Percentiles rank a stretch among this genome's conserved stretches.
phyloP scores from a whole-genome alignment of 2,797 vertebrate species.

The Rhinophrynus dorsalis region DNA sequence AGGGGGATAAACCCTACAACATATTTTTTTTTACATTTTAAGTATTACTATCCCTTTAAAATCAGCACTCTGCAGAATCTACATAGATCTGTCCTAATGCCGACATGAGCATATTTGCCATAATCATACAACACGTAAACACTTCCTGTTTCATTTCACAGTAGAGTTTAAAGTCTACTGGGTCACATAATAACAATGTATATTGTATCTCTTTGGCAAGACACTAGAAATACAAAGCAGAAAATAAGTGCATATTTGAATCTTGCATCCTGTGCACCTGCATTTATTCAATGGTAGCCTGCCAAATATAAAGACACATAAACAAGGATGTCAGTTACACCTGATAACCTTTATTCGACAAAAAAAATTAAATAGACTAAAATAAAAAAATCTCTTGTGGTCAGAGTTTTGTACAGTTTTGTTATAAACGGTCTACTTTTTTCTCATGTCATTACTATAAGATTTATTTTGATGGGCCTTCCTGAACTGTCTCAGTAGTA shows the following conservation, averaged over 20 bases:
- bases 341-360: conserved; percentile 47
- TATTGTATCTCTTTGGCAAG: conserved; percentile 16
- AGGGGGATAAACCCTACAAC: too few species aligned
- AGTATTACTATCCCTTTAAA: too few species aligned
- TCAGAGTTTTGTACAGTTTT: background rate
- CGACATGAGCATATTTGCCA: too few species aligned
- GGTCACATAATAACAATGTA: conserved; percentile 38
- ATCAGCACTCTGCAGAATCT: too few species aligned
- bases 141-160: too few species aligned
- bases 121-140: too few species aligned
- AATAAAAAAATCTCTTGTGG: background rate
- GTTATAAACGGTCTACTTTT: background rate
- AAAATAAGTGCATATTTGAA: conserved; percentile 16
- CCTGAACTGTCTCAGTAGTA: too few species aligned
- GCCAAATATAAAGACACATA: background rate
- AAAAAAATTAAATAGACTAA: too few species aligned
- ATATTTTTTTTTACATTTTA: too few species aligned
- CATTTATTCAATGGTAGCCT: conserved; percentile 21
- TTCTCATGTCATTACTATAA: conserved; percentile 53
- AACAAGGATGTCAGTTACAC: conserved; percentile 16
- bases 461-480: too few species aligned
- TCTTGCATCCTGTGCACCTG: conserved; percentile 41
- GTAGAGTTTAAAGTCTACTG: conserved; percentile 10
- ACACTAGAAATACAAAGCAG: background rate
- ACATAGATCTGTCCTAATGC: too few species aligned